Evolutionary conservation across 2,113 vertebrate species (phyloP).

Genomic region (Otolemur garnettii): DNA sequence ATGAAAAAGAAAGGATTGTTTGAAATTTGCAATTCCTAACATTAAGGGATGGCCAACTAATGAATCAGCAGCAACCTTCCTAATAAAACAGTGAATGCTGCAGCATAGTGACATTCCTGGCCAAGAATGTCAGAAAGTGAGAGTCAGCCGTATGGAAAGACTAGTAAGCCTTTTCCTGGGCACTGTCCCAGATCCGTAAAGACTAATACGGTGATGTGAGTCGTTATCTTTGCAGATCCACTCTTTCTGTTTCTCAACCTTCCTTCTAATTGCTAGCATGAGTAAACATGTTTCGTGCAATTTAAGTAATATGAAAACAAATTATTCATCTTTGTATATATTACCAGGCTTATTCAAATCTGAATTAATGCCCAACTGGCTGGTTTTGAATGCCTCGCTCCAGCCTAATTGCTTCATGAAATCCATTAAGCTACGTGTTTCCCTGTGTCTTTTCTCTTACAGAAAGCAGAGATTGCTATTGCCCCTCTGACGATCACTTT

Average conservation of each 20-base stretch:
- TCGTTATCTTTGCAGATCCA: neutral
- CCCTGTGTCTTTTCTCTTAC: constrained; percentile 87
- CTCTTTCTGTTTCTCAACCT: neutral
- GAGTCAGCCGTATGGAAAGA: neutral
- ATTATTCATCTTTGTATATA: neutral
- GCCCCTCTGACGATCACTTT: constrained; percentile 99
- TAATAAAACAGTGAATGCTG: constrained; percentile 49
- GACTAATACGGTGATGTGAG: neutral
- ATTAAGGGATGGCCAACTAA: constrained; percentile 43
- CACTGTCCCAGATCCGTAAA: neutral
- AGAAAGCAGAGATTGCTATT: constrained; percentile 99
- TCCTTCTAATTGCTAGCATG: neutral
- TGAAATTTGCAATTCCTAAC: constrained; percentile 65
- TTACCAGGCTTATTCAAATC: neutral
- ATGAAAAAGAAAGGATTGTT: constrained; percentile 31
- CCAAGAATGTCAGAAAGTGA: constrained; percentile 53
- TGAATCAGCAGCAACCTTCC: constrained; percentile 62
- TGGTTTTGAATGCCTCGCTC: constrained; percentile 69
- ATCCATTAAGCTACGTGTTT: constrained; percentile 81
- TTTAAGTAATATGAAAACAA: neutral
- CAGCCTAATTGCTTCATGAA: constrained; percentile 63
- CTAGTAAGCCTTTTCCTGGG: neutral
- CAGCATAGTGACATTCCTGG: neutral
- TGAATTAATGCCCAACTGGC: neutral
- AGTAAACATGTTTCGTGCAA: neutral